A percentile compares a stretch with the other conserved stretches of the same genome.
Evolutionary conservation across 2,113 vertebrate species (phyloP).

Genomic region (Otolemur garnettii): DNA sequence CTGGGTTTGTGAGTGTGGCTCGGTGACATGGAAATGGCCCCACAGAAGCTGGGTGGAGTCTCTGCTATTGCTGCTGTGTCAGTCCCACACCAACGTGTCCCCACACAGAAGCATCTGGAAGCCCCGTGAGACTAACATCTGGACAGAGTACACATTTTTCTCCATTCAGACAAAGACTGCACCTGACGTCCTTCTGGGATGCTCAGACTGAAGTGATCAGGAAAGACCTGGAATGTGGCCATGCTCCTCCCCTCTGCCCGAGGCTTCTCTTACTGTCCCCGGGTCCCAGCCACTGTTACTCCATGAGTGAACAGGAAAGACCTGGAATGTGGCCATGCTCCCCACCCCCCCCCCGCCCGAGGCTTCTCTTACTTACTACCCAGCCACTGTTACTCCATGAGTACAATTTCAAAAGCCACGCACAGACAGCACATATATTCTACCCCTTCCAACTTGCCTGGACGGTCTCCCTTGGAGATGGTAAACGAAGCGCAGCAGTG

Average conservation of each 20-base stretch:
- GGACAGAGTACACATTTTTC: background rate
- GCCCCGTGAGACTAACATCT: background rate
- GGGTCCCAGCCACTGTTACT: background rate
- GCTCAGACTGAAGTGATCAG: background rate
- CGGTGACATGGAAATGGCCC: fast-evolving
- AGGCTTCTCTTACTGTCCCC: conserved; percentile 4
- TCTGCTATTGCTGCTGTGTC: background rate
- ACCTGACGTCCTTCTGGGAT: background rate
- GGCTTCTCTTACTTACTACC: background rate
- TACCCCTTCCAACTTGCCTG: background rate
- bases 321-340: background rate
- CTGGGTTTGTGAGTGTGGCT: background rate
- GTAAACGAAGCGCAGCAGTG: background rate
- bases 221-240: background rate
- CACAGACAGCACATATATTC: background rate
- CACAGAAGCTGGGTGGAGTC: background rate
- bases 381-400: background rate
- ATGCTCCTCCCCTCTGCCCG: background rate
- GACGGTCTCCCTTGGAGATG: background rate
- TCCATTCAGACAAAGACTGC: background rate
- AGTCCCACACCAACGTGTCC: background rate
- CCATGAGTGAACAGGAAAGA: background rate
- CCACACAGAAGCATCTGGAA: background rate
- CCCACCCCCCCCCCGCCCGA: background rate
- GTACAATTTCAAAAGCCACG: background rate